Evolutionary conservation across 2,888 invertebrate species (phyloP), one percentile per base, ranked within the genome.

Genomic region (Buathra laborator): DNA sequence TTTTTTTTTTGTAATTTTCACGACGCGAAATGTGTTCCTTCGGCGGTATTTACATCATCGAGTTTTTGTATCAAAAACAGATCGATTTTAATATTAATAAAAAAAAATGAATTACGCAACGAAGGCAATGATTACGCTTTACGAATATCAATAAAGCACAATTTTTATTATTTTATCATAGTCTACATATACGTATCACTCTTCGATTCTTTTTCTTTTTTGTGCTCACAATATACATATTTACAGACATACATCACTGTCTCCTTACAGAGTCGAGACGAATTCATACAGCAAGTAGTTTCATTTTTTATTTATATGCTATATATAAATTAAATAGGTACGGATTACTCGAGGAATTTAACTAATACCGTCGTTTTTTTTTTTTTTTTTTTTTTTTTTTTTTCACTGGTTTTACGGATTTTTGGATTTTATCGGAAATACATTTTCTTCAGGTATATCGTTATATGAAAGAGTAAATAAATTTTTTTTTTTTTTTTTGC

Each of bases 151-250:
- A 95, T 86, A 94, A 94, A 91, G 92, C 91, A 90, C 89, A 88
- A 86, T 91, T 91, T 24, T 24, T 24, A 24, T 24, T 90, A 91
- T 91, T 89, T 87, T 85, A 87, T 88, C 83, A 86, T 89, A 89
- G 87, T 89, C 89, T 89, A 91, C 88, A 91, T 86, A 64, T 90
- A 90, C 86, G 70, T 91, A 91, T 91, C 89, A 90, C 88, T 88
- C 88, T 89, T 87, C 81, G 80, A 88, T 89, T 72, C 53, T 19
- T 71, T 37, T 77, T 32, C 59, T 48, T 67, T 67, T 37, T 19
- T 89, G 88, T 88, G 87, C 87, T 89, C 88, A 89, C 86, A 92
- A 92, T 92, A 92, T 92, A 92, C 92, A 92, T 92, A 92, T 92
- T 87, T 92, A 92, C 92, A 92, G 81, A 84, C 88, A 88, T 83